Conservation (phyloP, 2,888 invertebrate genomes). For the Ectemnius lituratus region DNA sequence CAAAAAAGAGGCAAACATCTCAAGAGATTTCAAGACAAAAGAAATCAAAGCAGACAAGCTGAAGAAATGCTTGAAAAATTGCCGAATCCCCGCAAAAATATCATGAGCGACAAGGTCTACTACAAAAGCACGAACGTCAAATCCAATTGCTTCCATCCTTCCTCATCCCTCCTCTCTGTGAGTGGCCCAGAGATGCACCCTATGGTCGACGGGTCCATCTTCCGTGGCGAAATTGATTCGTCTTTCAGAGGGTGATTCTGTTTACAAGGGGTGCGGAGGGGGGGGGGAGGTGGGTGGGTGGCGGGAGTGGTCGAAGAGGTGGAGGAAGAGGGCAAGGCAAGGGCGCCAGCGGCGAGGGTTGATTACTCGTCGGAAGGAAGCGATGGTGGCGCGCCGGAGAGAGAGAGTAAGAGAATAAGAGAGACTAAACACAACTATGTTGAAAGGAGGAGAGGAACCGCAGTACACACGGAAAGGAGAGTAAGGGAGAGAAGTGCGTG, state of each 20-base stretch:
- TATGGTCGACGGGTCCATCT: constrained; percentile 13
- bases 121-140: constrained; percentile 29
- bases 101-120: not conserved
- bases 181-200: too few relatives aligned
- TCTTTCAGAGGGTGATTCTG: constrained; percentile 62
- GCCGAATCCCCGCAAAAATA: too few relatives aligned
- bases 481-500: too few relatives aligned
- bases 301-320: too few relatives aligned
- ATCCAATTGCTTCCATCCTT: constrained; percentile 22
- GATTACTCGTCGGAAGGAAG: constrained; percentile 53
- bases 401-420: too few relatives aligned
- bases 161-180: not conserved
- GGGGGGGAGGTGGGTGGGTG: not conserved
- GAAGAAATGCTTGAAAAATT: not conserved
- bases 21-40: too few relatives aligned
- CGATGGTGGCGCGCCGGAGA: constrained; percentile 29
- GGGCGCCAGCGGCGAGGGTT: constrained; percentile 49
- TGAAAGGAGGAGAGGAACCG: too few relatives aligned
- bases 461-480: too few relatives aligned
- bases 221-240: constrained; percentile 56
- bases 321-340: not conserved
- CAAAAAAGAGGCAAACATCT: too few relatives aligned
- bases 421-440: too few relatives aligned
- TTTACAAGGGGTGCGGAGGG: constrained; percentile 43
- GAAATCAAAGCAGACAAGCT: not conserved